Conservation (phyloP, 1,140 invertebrate genomes). For the Metaphire vulgaris region DNA sequence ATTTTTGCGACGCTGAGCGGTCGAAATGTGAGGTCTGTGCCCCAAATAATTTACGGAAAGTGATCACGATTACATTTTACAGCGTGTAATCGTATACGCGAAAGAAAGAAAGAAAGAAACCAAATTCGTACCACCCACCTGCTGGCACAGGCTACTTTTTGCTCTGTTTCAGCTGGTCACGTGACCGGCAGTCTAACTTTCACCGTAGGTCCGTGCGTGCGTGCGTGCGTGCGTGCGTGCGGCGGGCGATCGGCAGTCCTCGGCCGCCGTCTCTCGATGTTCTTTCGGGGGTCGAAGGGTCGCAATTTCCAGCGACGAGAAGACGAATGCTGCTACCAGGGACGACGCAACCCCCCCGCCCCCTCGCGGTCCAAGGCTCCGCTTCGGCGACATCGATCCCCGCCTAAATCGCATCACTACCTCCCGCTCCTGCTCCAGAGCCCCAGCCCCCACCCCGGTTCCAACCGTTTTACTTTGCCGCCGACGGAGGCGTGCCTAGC, state of each 20-base stretch:
- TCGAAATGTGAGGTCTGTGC: too few species aligned
- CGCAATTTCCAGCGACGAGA: not conserved
- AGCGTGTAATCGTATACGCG: not conserved
- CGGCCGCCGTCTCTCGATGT: not conserved
- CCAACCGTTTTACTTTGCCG: not conserved
- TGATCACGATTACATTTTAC: not conserved
- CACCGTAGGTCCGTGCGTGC: not conserved
- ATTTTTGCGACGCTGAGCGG: too few species aligned
- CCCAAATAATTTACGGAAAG: too few species aligned
- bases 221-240: too few species aligned
- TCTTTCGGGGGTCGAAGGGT: not conserved
- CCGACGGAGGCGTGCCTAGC: not conserved
- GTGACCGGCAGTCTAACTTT: not conserved
- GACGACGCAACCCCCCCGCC: not conserved
- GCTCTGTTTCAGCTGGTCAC: not conserved
- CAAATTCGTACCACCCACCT: not conserved
- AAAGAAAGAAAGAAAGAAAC: not conserved
- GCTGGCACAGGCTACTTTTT: not conserved
- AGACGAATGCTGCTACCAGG: not conserved
- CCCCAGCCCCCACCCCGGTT: not conserved
- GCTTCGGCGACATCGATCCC: not conserved
- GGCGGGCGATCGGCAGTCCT: too few species aligned
- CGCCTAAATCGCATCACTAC: not conserved
- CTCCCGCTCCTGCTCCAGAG: not conserved
- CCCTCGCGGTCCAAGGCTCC: not conserved